Evolutionary conservation across 2,888 invertebrate species (phyloP).

Genomic region (Rotaria socialis): DNA sequence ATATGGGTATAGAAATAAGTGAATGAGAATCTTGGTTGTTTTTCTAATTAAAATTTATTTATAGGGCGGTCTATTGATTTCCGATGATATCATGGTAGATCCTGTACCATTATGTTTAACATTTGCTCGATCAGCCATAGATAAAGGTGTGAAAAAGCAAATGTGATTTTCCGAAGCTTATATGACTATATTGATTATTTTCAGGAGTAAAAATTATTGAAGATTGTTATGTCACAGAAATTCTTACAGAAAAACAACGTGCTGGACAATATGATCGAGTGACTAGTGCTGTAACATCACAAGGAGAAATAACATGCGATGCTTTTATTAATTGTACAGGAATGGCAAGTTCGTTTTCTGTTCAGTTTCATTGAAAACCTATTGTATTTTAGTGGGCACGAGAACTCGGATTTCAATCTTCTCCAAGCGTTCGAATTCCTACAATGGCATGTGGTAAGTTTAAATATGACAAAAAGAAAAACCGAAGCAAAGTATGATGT

Average conservation of each 20-base stretch:
- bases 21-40: not conserved
- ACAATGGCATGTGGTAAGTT: slow-evolving; percentile 73
- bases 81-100: slow-evolving; percentile 86
- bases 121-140: slow-evolving; percentile 51
- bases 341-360: slow-evolving; percentile 64
- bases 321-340: slow-evolving; percentile 92
- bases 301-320: slow-evolving; percentile 72
- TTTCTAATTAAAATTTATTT: not conserved
- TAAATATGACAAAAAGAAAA: not conserved
- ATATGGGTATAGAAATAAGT: slow-evolving; percentile 50
- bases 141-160: slow-evolving; percentile 53
- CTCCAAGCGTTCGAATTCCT: slow-evolving; percentile 79
- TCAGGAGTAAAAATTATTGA: slow-evolving; percentile 64
- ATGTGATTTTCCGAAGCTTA: too few relatives aligned
- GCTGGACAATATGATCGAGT: slow-evolving; percentile 56
- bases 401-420: slow-evolving; percentile 77
- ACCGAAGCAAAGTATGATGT: not conserved
- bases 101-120: slow-evolving; percentile 65
- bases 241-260: slow-evolving; percentile 53
- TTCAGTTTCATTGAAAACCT: too few relatives aligned
- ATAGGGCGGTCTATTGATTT: slow-evolving; percentile 81
- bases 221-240: slow-evolving; percentile 64
- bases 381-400: slow-evolving; percentile 71
- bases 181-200: not conserved
- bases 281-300: slow-evolving; percentile 65